A percentile compares a stretch with the other conserved stretches of the same genome.
Evolutionary conservation across 2,888 invertebrate species (phyloP).

Genomic region (Papilio demoleus): DNA sequence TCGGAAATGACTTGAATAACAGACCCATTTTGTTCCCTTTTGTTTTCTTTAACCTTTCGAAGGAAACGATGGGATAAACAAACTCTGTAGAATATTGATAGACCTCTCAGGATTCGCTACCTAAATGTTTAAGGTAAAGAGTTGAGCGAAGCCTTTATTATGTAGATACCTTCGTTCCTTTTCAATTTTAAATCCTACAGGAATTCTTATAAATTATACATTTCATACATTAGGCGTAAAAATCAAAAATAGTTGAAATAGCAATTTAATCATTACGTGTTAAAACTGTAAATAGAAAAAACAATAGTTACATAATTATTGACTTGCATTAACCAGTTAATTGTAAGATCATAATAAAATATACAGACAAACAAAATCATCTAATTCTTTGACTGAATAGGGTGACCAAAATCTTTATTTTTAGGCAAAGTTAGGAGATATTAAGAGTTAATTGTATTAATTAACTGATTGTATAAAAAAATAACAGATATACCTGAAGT

Average conservation of each 20-base stretch:
- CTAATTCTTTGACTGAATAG: no score
- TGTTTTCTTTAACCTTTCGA: conserved; percentile 58
- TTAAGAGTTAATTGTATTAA: background rate
- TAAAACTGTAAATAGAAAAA: no score
- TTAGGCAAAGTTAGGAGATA: no score
- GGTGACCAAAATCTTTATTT: no score
- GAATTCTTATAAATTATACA: background rate
- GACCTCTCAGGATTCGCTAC: conserved; percentile 50
- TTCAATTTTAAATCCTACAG: background rate
- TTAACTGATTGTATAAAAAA: background rate
- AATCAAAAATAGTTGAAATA: background rate
- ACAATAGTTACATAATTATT: no score
- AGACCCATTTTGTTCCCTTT: conserved; percentile 70
- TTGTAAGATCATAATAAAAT: no score
- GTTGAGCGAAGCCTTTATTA: conserved; percentile 24
- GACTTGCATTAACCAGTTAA: no score
- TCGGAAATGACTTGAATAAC: conserved; percentile 82
- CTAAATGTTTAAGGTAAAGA: conserved; percentile 31
- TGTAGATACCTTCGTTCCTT: background rate
- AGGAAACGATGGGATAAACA: conserved; percentile 67
- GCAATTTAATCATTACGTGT: no score
- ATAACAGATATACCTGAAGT: background rate
- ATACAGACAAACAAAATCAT: no score
- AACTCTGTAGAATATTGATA: conserved; percentile 76
- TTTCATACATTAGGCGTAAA: background rate